Evolutionary conservation across 2,888 invertebrate species (phyloP).

Genomic region (Osmoderma eremita): DNA sequence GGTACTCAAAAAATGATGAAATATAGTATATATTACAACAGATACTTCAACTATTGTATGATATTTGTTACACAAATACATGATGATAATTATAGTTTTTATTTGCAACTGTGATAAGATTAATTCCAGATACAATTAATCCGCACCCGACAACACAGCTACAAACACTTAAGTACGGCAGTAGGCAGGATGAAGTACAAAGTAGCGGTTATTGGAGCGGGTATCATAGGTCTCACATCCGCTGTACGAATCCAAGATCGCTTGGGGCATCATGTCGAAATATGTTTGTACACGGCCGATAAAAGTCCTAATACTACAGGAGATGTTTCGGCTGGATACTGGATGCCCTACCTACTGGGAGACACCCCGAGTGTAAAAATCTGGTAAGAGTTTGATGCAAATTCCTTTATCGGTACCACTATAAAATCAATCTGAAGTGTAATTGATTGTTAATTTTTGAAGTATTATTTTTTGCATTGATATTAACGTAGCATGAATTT

Average conservation of each 20-base stretch:
- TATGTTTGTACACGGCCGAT: slow-evolving; percentile 72
- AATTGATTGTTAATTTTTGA: too few relatives aligned
- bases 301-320: slow-evolving; percentile 79
- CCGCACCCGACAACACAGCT: neutral
- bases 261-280: slow-evolving; percentile 62
- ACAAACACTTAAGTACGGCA: neutral
- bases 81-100: too few relatives aligned
- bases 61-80: too few relatives aligned
- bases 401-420: neutral
- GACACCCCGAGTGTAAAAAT: slow-evolving; percentile 68
- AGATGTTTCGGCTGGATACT: slow-evolving; percentile 80
- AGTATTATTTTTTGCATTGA: too few relatives aligned
- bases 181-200: slow-evolving; percentile 41
- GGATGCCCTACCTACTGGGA: slow-evolving; percentile 74
- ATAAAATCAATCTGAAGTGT: neutral
- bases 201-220: slow-evolving; percentile 77
- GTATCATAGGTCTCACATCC: slow-evolving; percentile 76
- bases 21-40: too few relatives aligned
- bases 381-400: slow-evolving; percentile 63
- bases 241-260: slow-evolving; percentile 75
- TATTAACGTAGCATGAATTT: too few relatives aligned
- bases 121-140: neutral
- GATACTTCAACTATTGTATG: too few relatives aligned
- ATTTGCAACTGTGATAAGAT: too few relatives aligned
- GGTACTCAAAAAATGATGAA: too few relatives aligned